Evolutionary conservation across 1,140 invertebrate genomes (phyloP).

Genomic region (Solenopsis invicta): DNA sequence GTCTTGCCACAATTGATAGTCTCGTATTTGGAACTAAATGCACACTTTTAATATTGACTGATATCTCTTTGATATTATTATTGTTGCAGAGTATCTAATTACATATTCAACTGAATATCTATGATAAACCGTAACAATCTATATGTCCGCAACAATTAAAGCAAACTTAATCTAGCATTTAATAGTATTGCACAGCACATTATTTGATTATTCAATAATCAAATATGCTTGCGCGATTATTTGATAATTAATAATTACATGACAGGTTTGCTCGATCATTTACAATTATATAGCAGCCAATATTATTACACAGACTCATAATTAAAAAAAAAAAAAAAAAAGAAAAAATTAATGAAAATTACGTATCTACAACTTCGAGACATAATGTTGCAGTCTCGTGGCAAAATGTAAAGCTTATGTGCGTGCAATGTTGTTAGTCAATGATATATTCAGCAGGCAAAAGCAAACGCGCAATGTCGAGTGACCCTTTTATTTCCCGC

Average conservation of each 20-base stretch:
- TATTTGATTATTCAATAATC: conserved; percentile 54
- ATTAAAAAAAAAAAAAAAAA: background rate
- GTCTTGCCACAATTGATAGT: background rate
- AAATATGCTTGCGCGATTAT: conserved; percentile 7
- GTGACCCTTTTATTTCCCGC: conserved; percentile 30
- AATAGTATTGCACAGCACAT: conserved; percentile 6
- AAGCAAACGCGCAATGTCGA: background rate
- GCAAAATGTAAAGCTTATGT: background rate
- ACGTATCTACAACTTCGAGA: background rate
- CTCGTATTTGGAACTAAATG: background rate
- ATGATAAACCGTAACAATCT: conserved; percentile 2
- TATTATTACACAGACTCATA: conserved; percentile 17
- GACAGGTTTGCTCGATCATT: conserved; percentile 19
- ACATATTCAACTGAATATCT: conserved; percentile 19
- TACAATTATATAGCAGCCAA: background rate
- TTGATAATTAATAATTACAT: conserved; percentile 30
- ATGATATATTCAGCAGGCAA: background rate
- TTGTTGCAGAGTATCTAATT: conserved; percentile 8
- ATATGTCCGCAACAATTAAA: conserved; percentile 17
- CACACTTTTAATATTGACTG: background rate
- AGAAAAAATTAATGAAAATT: background rate
- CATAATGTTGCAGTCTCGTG: background rate
- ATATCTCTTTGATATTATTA: conserved; percentile 14
- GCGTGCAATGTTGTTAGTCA: background rate
- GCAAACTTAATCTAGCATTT: conserved; percentile 39